phyloP scores from a whole-genome alignment of 1,140 invertebrate genomes.

The Drosophila busckii region DNA sequence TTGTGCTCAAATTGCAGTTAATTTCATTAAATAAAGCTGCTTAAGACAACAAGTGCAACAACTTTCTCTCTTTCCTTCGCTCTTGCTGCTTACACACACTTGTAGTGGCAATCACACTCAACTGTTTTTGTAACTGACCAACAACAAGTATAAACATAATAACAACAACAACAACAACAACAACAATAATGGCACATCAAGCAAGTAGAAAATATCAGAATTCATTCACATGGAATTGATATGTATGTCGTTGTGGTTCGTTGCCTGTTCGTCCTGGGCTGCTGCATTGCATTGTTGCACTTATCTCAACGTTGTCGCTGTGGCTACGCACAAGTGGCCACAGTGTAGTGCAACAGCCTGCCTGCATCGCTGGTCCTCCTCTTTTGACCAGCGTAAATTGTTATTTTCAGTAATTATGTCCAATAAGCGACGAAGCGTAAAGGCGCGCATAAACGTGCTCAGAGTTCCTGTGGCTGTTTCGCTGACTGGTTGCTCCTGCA shows the following conservation, averaged over 20 bases:
- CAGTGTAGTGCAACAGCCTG: slow-evolving; percentile 2
- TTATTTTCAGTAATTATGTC: slow-evolving; percentile 76
- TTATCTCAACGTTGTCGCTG: slow-evolving; percentile 61
- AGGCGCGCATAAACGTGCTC: slow-evolving; percentile 18
- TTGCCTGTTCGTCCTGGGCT: not conserved
- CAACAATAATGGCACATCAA: slow-evolving; percentile 42
- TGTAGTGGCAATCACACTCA: too few species aligned
- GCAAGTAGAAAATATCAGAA: slow-evolving; percentile 45
- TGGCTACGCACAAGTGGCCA: slow-evolving; percentile 59
- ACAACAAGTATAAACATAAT: not conserved
- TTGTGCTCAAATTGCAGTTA: too few species aligned
- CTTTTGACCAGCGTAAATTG: slow-evolving; percentile 55
- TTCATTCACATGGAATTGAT: slow-evolving; percentile 69
- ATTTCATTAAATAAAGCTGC: too few species aligned
- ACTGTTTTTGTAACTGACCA: too few species aligned
- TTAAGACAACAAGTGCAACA: too few species aligned
- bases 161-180: slow-evolving; percentile 17
- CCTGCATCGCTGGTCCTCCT: not conserved
- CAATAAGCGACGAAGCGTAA: slow-evolving; percentile 70
- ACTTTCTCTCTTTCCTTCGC: too few species aligned
- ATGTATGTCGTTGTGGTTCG: slow-evolving; percentile 55
- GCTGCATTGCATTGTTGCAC: slow-evolving; percentile 55
- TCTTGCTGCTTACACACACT: too few species aligned
- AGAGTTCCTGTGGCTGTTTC: not conserved
- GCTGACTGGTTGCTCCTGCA: slow-evolving; percentile 5